Evolutionary conservation across 2,888 invertebrate species (phyloP), one percentile per base, ranked within the genome.

Genomic region (Andrena trimmerana): DNA sequence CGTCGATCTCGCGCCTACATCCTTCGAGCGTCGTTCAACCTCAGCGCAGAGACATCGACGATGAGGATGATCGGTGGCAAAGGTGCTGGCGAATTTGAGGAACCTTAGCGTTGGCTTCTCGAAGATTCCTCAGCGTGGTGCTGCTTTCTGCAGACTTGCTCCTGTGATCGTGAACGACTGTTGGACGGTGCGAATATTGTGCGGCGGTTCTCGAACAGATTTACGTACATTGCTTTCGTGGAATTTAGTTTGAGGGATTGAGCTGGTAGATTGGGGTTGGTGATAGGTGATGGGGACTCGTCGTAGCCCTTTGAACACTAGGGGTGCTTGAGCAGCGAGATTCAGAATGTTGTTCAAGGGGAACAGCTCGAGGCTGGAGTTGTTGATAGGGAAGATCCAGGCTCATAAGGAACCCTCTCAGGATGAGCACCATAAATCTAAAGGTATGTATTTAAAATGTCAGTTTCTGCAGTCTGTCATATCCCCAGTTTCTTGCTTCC

Each of bases 351-450:
- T 97, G 94, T 97, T 97, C 95, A 97, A 97, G 94, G 97, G 97
- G 86, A 97, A 97, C 94, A 97, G 97, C 95, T 97, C 97, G 93
- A 95, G 97, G 91, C 95, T 98, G 93, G 97, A 97, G 94, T 96
- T 97, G 93, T 96, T 98, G 90, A 98, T 98, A 89, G 97, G 97
- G 94, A 97, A 97, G 95, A 97, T 98, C 90, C 97, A 97, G 94
- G 97, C 97, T 5, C 97, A 97, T 91, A 97, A 97, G 95, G 97
- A 97, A 93, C 96, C 96, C 6, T 77, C 76, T 4, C 88, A 92
- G 86, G 89, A 90, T 63, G 87, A 89, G 48, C 81, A 78, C 70
- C 67, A 89, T 73, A 89, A 84, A 62, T 78, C 87, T 66, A 93
- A 92, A 92, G 93, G 93, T 93, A 87, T 74, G 52, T 5, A 0